phyloP scores from a whole-genome alignment of 2,113 vertebrate species.

The Ifrita kowaldi region DNA sequence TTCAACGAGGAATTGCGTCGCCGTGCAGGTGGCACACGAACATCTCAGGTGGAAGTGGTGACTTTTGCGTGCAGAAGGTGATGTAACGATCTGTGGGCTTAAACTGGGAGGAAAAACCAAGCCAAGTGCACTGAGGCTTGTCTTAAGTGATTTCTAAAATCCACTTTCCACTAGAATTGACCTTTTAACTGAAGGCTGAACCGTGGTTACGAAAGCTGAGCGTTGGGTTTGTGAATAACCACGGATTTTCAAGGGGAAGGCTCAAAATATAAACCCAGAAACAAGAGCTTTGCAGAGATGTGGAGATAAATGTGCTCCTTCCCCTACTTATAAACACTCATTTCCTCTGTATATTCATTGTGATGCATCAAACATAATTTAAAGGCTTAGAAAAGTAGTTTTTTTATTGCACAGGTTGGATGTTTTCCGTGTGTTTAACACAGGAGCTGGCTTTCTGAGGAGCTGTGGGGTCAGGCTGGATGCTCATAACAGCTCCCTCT shows the following conservation, averaged over 20 bases:
- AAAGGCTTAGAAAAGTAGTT: background rate
- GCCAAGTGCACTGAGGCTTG: background rate
- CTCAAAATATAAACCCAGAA: background rate
- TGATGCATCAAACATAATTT: accelerated
- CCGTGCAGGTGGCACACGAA: accelerated
- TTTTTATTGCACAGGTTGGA: background rate
- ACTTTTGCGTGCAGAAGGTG: accelerated
- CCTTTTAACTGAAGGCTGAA: background rate
- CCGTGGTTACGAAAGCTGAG: background rate
- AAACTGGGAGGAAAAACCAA: background rate
- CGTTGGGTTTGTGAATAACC: background rate
- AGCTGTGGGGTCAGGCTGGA: background rate
- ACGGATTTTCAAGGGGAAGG: background rate
- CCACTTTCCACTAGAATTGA: background rate
- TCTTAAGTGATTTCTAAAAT: background rate
- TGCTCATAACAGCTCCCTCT: background rate
- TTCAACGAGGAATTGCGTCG: background rate
- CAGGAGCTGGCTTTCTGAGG: background rate
- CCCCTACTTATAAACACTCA: accelerated
- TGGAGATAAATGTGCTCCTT: background rate
- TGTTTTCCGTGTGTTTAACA: background rate
- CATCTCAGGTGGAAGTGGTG: accelerated
- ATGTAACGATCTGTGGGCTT: background rate
- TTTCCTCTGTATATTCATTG: accelerated
- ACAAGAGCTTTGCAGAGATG: background rate